Conservation (phyloP, 2,888 invertebrate species). For the Liodrosophila aerea region DNA sequence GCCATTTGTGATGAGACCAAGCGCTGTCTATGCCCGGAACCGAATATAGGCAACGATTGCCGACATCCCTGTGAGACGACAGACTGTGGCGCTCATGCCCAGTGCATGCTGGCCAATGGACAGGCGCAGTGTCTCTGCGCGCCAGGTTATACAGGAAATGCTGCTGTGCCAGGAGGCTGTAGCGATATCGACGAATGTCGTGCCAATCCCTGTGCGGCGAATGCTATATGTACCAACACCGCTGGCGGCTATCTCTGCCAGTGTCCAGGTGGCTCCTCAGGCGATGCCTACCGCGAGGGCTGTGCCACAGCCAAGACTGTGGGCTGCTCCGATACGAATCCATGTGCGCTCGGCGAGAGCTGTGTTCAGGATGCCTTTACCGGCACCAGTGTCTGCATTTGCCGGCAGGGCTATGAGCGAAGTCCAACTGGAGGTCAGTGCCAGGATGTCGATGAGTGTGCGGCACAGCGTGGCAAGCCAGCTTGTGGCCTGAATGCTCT, state of each 20-base stretch:
- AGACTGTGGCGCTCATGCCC: conserved; percentile 92
- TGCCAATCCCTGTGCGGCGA: conserved; percentile 90
- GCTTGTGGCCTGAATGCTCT: conserved; percentile 94
- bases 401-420: conserved; percentile 92
- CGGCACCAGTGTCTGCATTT: conserved; percentile 93
- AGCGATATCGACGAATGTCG: conserved; percentile 95
- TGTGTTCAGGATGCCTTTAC: conserved; percentile 90
- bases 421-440: conserved; percentile 89
- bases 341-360: conserved; percentile 92
- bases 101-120: conserved; percentile 92
- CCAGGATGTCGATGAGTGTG: conserved; percentile 93
- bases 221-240: conserved; percentile 94
- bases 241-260: conserved; percentile 93
- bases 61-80: conserved; percentile 95
- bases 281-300: conserved; percentile 91
- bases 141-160: conserved; percentile 89
- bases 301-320: conserved; percentile 87
- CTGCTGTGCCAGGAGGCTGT: conserved; percentile 86
- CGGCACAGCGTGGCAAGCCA: conserved; percentile 88
- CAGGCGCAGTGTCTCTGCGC: conserved; percentile 92
- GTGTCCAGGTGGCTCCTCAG: conserved; percentile 91
- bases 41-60: conserved; percentile 95
- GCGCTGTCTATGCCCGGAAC: conserved; percentile 94
- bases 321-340: conserved; percentile 88
- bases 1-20: conserved; percentile 90